Evolutionary conservation across 2,797 vertebrate species (phyloP).

Genomic region (Acanthurus lineatus): DNA sequence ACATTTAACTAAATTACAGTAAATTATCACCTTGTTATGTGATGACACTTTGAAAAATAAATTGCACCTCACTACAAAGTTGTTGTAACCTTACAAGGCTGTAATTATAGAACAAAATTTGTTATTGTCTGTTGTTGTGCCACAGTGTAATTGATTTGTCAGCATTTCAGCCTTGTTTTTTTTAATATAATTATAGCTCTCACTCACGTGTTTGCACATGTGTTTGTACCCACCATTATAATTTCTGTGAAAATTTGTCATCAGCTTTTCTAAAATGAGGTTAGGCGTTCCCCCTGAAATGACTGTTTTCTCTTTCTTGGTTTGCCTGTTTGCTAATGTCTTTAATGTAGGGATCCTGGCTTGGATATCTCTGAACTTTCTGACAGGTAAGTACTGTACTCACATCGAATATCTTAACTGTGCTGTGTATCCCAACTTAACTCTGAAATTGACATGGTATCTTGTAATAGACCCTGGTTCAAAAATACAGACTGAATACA

Average conservation of each 20-base stretch:
- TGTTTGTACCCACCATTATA: background rate
- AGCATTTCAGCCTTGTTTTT: conserved; percentile 59
- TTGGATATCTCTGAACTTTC: conserved; percentile 96
- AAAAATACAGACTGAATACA: conserved; percentile 26
- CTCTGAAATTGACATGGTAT: background rate
- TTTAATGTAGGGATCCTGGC: conserved; percentile 92
- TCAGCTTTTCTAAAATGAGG: conserved; percentile 43
- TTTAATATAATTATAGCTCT: conserved; percentile 26
- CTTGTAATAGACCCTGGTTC: conserved; percentile 25
- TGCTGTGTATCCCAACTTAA: conserved; percentile 18
- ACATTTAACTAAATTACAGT: conserved; percentile 57
- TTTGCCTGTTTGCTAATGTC: conserved; percentile 32
- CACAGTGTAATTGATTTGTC: conserved; percentile 67
- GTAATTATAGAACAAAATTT: conserved; percentile 66
- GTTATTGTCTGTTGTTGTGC: conserved; percentile 39
- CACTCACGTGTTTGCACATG: background rate
- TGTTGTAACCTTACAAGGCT: conserved; percentile 54
- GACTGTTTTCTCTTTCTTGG: conserved; percentile 37
- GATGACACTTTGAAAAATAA: conserved; percentile 66
- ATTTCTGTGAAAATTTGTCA: conserved; percentile 34
- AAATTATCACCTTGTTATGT: conserved; percentile 66
- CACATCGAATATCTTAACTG: background rate
- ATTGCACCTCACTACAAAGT: conserved; percentile 51
- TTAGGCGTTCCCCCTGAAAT: conserved; percentile 34
- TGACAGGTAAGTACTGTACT: conserved; percentile 88